Percentiles rank a stretch among this genome's conserved stretches.
These are phyloP conservation scores for Capromys pilorides DNA, from an alignment of 2,797 vertebrate species.

Conservation along the genomic window DNA sequence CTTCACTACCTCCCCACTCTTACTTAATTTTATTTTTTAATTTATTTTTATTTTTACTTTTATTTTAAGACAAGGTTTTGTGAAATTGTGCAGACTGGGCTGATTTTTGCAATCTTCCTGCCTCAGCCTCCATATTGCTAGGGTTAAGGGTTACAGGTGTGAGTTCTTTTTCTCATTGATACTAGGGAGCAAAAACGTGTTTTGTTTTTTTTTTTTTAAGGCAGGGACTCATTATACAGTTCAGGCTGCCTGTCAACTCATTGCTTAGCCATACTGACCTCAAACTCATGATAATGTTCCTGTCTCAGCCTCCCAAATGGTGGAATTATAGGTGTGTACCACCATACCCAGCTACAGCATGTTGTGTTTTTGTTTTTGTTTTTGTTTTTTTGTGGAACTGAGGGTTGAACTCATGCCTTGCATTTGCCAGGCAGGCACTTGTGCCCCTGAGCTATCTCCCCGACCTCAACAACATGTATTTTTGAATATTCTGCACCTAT, in stretches of 20 bases:
- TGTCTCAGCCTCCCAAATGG: not conserved
- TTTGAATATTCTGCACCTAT: not conserved
- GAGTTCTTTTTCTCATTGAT: not conserved
- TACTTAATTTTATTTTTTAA: not conserved
- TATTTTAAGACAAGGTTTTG: not conserved
- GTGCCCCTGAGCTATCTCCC: no score
- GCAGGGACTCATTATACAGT: not conserved
- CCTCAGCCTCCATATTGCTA: not conserved
- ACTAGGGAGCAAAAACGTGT: not conserved
- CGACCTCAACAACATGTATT: not conserved
- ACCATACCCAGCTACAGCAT: not conserved
- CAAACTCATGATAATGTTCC: not conserved
- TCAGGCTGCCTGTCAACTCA: not conserved
- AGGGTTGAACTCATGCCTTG: no score
- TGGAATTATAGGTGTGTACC: not conserved
- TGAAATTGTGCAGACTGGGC: not conserved
- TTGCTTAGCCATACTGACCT: not conserved
- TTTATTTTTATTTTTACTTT: not conserved
- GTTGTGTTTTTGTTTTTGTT: no score
- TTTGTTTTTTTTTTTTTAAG: not conserved
- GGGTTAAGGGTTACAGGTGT: not conserved
- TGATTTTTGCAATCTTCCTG: not conserved
- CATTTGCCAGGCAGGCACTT: no score
- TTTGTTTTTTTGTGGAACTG: no score
- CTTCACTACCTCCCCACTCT: not conserved